These are phyloP conservation scores for Sceloporus tristichus DNA, from an alignment of 2,113 vertebrate species.

Conservation along the genomic window DNA sequence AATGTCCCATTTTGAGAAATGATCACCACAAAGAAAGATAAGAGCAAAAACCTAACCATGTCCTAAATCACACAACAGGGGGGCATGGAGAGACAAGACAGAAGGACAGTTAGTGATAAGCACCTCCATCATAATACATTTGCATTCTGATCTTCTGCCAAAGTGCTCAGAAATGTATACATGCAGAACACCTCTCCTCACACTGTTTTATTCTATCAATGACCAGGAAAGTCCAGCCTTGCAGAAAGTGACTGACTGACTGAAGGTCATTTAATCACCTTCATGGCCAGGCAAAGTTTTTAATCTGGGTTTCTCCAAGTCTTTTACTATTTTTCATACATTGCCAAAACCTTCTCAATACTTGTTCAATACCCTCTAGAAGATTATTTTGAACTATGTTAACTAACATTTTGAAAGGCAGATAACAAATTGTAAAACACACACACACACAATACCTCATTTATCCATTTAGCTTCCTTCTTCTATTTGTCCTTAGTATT, in stretches of 20 bases:
- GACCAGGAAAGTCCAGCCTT: too few species aligned
- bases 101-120: background rate
- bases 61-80: background rate
- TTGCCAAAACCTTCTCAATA: too few species aligned
- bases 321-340: too few species aligned
- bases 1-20: slow-evolving; percentile 59
- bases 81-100: background rate
- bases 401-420: background rate
- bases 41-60: slow-evolving; percentile 71
- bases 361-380: too few species aligned
- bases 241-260: background rate
- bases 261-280: too few species aligned
- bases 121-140: background rate
- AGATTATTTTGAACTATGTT: background rate
- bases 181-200: too few species aligned
- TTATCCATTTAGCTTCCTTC: background rate
- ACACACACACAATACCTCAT: background rate
- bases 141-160: background rate
- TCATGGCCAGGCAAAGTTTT: background rate
- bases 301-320: background rate
- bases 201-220: too few species aligned
- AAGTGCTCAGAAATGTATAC: background rate
- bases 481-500: too few species aligned
- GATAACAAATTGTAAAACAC: background rate
- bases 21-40: slow-evolving; percentile 61